phyloP scores from a whole-genome alignment of 2,888 invertebrate species.

The Neoaliturus tenellus region DNA sequence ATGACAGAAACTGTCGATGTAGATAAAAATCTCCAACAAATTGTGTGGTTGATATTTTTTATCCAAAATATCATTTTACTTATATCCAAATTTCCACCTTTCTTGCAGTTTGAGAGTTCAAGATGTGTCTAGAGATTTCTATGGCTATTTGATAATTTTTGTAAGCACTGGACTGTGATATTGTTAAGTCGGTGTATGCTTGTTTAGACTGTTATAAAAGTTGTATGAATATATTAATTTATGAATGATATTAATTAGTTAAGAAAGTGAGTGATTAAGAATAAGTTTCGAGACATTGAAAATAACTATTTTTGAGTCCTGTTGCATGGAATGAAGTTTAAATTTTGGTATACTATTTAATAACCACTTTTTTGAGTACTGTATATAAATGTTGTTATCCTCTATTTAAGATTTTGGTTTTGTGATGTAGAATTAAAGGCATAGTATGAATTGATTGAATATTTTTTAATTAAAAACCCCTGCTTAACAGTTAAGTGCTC shows the following conservation, averaged over 20 bases:
- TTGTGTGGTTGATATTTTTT: too few species aligned
- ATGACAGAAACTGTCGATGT: too few species aligned
- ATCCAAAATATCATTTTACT: too few species aligned
- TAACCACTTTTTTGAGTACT: not conserved
- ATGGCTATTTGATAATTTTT: not conserved
- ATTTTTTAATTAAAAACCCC: too few species aligned
- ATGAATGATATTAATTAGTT: not conserved
- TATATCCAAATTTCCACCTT: too few species aligned
- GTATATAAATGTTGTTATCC: not conserved
- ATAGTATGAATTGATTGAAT: not conserved
- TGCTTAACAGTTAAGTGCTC: too few species aligned
- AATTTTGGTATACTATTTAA: not conserved
- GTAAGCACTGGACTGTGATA: conserved; percentile 33
- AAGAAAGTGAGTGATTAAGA: conserved; percentile 13
- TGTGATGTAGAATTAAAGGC: conserved; percentile 3
- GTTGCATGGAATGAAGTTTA: not conserved
- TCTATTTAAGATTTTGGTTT: not conserved
- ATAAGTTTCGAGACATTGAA: not conserved
- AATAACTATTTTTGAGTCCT: not conserved
- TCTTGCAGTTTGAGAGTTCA: too few species aligned
- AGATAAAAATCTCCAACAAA: too few species aligned
- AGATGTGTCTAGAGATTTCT: too few species aligned
- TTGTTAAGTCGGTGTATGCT: conserved; percentile 10
- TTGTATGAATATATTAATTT: not conserved
- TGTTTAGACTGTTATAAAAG: not conserved